Base-by-base conservation (phyloP, 2,797 vertebrate genomes). In the Anabacerthia variegaticeps region DNA sequence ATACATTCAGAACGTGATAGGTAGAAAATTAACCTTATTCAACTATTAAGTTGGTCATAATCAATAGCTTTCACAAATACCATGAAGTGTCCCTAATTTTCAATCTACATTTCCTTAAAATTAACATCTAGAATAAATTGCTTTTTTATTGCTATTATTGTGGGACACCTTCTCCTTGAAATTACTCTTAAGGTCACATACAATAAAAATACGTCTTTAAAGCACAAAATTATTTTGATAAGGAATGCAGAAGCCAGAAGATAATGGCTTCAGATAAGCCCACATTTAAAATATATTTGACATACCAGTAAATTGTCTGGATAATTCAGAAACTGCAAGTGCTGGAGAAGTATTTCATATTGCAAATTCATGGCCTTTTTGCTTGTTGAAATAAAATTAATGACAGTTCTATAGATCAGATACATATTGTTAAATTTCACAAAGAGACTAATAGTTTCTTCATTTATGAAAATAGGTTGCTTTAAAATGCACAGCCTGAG, bases 371-470 rank as follows among this genome's bases (percentile, higher is more conserved):
- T 74, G 73, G 87, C n/a, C 79, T 92, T 92, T 92, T 86, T 82
- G 18, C 66, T 84, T 87, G 54, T 63, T 88, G 86, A 89, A 97
- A 91, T 83, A 48, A 85, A 94, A 85, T 76, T 85, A 80, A 89
- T 89, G 54, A 49, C 46, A 67, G 74, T 81, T 32, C 32, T 37
- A 71, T 63, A 85, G 37, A 62, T 78, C 88, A 76, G 92, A 83
- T 61, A 87, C 49, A 94, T 78, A 93, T 95, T 97, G 76, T 68
- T 92, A 95, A 74, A 93, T 88, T 94, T 92, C 83, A 93, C 67
- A 95, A 95, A 90, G 79, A 88, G 32, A 32, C 71, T 97, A 96
- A 95, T 96, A 86, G 88, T 96, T 96, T 92, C 93, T 96, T 87
- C 94, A 93, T 88, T 95, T 96, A 87, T 92, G 77, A 94, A 93